Evolutionary conservation across 2,888 invertebrate genomes (phyloP).

Genomic region (Drosophila macrospina): DNA sequence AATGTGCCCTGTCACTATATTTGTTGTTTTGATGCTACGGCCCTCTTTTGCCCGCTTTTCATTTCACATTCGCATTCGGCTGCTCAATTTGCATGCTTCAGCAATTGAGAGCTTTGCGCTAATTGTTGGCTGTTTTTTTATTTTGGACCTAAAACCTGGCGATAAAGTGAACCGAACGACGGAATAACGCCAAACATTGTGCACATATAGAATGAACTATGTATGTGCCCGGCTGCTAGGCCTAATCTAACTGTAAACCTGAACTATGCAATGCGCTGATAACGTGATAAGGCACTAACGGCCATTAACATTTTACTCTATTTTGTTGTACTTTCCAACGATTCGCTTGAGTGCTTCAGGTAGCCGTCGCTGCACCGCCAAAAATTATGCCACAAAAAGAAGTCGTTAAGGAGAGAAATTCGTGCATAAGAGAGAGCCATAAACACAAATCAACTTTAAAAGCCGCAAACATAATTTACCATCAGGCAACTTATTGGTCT

Average conservation of each 20-base stretch:
- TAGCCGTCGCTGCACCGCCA: constrained; percentile 33
- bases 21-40: constrained; percentile 24
- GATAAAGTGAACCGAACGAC: constrained; percentile 31
- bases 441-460: constrained; percentile 49
- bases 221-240: constrained; percentile 2
- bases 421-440: constrained; percentile 19
- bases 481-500: constrained; percentile 28
- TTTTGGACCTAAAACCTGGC: constrained; percentile 45
- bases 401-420: constrained; percentile 32
- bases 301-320: constrained; percentile 35
- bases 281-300: constrained; percentile 54
- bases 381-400: constrained; percentile 56
- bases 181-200: background rate
- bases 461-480: constrained; percentile 36
- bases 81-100: constrained; percentile 60
- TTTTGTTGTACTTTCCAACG: background rate
- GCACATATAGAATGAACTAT: background rate
- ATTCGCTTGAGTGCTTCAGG: background rate
- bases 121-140: constrained; percentile 51
- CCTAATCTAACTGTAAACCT: constrained; percentile 64
- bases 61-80: constrained; percentile 35
- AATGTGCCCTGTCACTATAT: constrained; percentile 48
- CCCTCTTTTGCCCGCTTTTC: constrained; percentile 33
- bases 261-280: constrained; percentile 63
- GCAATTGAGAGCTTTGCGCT: constrained; percentile 63